Evolutionary conservation across 2,113 vertebrate genomes (phyloP).

Genomic region (Chinchilla lanigera): DNA sequence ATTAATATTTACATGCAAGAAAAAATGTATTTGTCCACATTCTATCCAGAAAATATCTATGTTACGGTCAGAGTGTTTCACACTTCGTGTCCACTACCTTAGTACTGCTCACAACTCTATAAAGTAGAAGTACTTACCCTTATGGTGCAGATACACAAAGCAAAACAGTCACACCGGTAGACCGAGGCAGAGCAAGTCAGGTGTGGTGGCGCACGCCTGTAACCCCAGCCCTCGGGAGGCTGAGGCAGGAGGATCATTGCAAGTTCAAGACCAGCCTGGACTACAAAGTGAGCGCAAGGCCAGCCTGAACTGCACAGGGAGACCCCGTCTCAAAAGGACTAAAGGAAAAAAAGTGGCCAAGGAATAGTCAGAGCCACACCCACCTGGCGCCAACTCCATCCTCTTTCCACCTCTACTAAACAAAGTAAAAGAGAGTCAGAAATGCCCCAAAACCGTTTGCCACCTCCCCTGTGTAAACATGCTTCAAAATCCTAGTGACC

Average conservation of each 20-base stretch:
- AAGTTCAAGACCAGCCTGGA: no score
- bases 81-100: not conserved
- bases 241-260: no score
- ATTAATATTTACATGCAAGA: not conserved
- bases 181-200: not conserved
- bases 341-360: no score
- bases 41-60: not conserved
- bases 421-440: constrained; percentile 13
- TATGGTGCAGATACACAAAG: not conserved
- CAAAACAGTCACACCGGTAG: not conserved
- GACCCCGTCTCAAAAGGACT: no score
- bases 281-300: no score
- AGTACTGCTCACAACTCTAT: not conserved
- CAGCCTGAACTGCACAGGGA: no score
- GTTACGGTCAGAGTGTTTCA: not conserved
- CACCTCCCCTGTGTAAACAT: not conserved
- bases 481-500: not conserved
- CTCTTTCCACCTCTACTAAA: not conserved
- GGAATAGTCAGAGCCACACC: not conserved
- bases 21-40: not conserved
- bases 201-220: no score
- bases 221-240: no score
- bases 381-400: not conserved
- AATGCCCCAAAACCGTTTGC: not conserved
- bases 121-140: not conserved